Evolutionary conservation across 2,113 vertebrate genomes (phyloP).

Genomic region (Sylvilagus bachmani): DNA sequence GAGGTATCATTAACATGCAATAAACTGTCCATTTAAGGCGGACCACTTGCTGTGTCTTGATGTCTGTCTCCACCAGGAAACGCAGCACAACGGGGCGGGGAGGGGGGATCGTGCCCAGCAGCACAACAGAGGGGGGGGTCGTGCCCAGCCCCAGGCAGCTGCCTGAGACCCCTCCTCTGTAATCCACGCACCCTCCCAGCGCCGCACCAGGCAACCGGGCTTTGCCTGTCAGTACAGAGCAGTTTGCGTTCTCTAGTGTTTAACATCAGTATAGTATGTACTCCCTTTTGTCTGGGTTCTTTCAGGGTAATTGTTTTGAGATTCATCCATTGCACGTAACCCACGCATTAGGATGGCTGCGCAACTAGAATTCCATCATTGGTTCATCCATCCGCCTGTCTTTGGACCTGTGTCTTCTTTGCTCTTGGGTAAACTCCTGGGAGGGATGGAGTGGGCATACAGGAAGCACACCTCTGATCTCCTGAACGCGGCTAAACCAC

Average conservation of each 20-base stretch:
- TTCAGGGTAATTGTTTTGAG: not conserved
- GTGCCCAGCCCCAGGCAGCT: too few species aligned
- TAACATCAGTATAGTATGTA: not conserved
- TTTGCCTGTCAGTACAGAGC: not conserved
- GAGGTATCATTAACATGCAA: not conserved
- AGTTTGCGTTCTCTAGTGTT: not conserved
- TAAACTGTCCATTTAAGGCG: not conserved
- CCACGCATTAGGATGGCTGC: not conserved
- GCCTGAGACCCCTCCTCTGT: too few species aligned
- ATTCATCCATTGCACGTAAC: not conserved
- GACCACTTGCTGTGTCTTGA: not conserved
- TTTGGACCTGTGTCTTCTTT: not conserved
- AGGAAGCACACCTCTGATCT: not conserved
- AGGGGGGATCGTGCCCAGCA: not conserved
- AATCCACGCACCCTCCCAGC: too few species aligned
- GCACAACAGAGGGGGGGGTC: too few species aligned
- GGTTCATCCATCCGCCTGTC: not conserved
- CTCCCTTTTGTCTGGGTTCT: not conserved
- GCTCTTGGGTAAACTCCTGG: not conserved
- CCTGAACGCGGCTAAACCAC: not conserved
- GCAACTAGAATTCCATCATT: not conserved
- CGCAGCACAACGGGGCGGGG: accelerated
- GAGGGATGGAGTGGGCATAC: not conserved
- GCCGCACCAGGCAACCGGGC: not conserved
- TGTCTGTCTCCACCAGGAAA: not conserved